These are phyloP conservation scores for Leptodactylus fallax DNA, from an alignment of 2,797 vertebrate species.

Conservation along the genomic window DNA sequence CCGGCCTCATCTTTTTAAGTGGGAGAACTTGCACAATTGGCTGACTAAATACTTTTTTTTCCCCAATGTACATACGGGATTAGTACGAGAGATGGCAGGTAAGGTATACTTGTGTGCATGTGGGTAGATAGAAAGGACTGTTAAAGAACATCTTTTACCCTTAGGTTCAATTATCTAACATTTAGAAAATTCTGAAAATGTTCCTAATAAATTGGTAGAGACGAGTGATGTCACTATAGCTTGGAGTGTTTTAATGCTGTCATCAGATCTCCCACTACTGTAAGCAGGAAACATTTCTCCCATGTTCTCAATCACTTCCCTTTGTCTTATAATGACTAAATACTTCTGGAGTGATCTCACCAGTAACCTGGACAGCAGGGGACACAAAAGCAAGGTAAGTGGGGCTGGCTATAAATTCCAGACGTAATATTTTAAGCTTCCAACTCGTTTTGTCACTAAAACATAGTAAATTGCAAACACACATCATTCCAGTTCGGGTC, in stretches of 20 bases:
- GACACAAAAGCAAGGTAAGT: conserved; percentile 4
- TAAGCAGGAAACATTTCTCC: not conserved
- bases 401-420: not conserved
- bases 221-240: not conserved
- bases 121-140: no score
- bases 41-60: no score
- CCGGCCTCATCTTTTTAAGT: no score
- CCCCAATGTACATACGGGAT: no score
- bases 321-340: not conserved
- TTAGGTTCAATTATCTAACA: not conserved
- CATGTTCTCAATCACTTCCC: not conserved
- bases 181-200: not conserved
- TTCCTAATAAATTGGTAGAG: not conserved
- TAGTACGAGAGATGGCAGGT: no score
- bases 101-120: no score
- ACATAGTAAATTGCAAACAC: conserved; percentile 45
- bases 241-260: not conserved
- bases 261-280: not conserved
- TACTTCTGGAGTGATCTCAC: not conserved
- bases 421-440: conserved; percentile 8
- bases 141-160: not conserved
- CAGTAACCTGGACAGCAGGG: not conserved
- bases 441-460: conserved; percentile 39
- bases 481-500: conserved; percentile 30
- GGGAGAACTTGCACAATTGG: no score